A percentile compares a stretch with the other conserved stretches of the same genome.
phyloP scores from a whole-genome alignment of 2,797 vertebrate species.

The Limosa lapponica region DNA sequence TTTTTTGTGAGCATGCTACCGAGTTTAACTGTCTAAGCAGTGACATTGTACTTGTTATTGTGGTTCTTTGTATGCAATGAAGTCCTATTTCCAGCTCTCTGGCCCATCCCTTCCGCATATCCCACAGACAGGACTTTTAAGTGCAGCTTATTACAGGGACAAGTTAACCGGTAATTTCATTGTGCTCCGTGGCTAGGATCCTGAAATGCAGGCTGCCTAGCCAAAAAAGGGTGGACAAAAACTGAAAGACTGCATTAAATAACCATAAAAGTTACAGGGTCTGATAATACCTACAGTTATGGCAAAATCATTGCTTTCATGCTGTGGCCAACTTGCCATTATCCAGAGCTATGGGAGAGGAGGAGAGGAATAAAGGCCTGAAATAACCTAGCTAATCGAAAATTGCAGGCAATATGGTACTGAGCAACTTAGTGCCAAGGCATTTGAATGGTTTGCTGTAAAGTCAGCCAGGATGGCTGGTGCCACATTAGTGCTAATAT shows the following conservation, averaged over 20 bases:
- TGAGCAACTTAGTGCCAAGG: slow-evolving; percentile 21
- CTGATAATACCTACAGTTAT: slow-evolving; percentile 8
- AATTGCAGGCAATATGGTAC: slow-evolving; percentile 9
- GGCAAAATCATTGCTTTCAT: slow-evolving; percentile 41
- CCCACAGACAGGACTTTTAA: slow-evolving; percentile 17
- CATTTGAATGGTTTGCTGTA: slow-evolving; percentile 25
- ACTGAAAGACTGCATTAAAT: slow-evolving; percentile 12
- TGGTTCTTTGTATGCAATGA: not conserved
- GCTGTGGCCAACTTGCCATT: slow-evolving; percentile 9
- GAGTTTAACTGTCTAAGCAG: not conserved
- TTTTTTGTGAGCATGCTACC: not conserved
- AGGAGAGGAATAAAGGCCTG: not conserved
- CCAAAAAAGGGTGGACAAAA: slow-evolving; percentile 34
- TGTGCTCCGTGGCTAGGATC: not conserved
- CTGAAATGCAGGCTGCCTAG: not conserved
- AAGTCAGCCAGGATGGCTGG: slow-evolving; percentile 24
- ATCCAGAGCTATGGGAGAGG: not conserved
- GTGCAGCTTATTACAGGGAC: slow-evolving; percentile 13
- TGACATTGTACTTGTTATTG: not conserved
- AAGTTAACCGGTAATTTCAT: slow-evolving; percentile 27
- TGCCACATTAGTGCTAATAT: slow-evolving; percentile 20
- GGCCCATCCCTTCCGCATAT: slow-evolving; percentile 30
- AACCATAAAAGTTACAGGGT: slow-evolving; percentile 8
- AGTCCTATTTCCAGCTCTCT: slow-evolving; percentile 45
- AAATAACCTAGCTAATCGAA: slow-evolving; percentile 45